A percentile compares a stretch with the other conserved stretches of the same genome.
These are phyloP conservation scores for Cyanoderma ruficeps DNA, from an alignment of 2,113 vertebrate species.

Conservation along the genomic window DNA sequence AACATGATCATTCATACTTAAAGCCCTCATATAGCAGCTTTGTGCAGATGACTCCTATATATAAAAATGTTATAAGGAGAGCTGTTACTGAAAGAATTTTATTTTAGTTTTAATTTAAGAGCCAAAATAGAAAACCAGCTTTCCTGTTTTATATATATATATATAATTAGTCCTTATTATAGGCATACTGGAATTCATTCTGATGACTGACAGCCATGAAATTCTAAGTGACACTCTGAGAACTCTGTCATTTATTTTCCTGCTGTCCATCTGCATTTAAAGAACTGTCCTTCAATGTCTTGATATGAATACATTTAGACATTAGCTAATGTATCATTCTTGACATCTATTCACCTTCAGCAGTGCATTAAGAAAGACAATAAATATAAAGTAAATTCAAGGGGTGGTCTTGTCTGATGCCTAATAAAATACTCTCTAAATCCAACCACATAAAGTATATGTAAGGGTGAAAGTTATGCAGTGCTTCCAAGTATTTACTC, in stretches of 20 bases:
- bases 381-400: neutral
- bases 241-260: constrained; percentile 62
- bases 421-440: neutral
- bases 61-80: neutral
- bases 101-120: neutral
- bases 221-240: constrained; percentile 39
- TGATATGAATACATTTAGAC: constrained; percentile 19
- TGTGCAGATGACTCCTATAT: neutral
- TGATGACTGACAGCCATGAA: constrained; percentile 45
- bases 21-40: neutral
- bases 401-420: neutral
- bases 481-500: neutral
- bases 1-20: neutral
- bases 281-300: constrained; percentile 57
- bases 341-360: constrained; percentile 60
- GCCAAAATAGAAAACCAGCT: neutral
- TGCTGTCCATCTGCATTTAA: constrained; percentile 39
- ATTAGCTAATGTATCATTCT: constrained; percentile 58
- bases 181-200: neutral
- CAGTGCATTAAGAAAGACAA: neutral
- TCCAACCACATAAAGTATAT: neutral
- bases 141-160: neutral
- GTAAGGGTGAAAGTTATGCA: neutral
- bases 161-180: constrained; percentile 14
- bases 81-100: neutral